These are phyloP conservation scores for Cyaniris semiargus DNA, from an alignment of 2,888 invertebrate genomes.

Conservation along the genomic window DNA sequence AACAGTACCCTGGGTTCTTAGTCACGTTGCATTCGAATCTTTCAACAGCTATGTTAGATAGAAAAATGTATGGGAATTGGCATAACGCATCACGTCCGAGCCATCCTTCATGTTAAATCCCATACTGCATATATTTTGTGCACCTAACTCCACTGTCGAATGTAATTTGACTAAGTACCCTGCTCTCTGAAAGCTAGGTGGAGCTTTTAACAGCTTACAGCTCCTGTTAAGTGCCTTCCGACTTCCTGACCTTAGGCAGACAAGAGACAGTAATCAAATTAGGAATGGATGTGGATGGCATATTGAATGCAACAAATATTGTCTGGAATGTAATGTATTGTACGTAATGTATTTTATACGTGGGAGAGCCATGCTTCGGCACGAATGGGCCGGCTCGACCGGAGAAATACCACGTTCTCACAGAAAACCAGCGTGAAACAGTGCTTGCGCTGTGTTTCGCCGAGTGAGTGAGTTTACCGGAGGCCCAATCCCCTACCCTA, in stretches of 20 bases:
- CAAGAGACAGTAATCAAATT: not conserved
- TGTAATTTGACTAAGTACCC: not conserved
- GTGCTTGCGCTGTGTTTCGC: too few species aligned
- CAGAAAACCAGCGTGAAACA: too few species aligned
- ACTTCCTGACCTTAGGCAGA: slow-evolving; percentile 1
- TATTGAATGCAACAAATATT: not conserved
- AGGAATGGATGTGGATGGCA: not conserved
- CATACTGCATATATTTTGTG: not conserved
- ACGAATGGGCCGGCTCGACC: too few species aligned
- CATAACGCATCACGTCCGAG: not conserved
- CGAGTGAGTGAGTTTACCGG: too few species aligned
- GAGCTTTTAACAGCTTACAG: slow-evolving; percentile 19
- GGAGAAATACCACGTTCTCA: too few species aligned
- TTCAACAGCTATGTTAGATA: not conserved
- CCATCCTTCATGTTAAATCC: not conserved
- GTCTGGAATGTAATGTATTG: too few species aligned
- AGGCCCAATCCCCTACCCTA: too few species aligned
- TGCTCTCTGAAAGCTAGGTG: not conserved
- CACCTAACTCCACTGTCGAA: not conserved
- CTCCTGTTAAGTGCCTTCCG: slow-evolving; percentile 4
- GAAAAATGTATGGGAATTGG: not conserved
- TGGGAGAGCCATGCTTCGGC: too few species aligned
- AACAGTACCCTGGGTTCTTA: not conserved
- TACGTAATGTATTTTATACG: too few species aligned
- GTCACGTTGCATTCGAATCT: not conserved